Conservation (phyloP, 2,113 vertebrate species). For the Protobothrops mucrosquamatus region DNA sequence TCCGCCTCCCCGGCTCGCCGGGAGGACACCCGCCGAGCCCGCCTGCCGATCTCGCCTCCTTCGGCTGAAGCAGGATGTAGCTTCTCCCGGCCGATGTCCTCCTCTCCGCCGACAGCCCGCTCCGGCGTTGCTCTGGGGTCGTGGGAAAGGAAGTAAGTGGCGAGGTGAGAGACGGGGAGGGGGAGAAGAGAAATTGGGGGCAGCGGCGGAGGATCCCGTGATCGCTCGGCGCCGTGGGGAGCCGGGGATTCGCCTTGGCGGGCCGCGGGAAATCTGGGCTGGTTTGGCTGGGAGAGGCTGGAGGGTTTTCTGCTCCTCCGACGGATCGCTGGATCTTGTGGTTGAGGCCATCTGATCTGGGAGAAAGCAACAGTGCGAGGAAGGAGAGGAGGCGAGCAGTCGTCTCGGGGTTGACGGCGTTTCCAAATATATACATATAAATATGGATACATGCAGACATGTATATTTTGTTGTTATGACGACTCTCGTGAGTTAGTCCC, state of each 20-base stretch:
- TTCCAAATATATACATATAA: neutral
- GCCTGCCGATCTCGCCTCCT: neutral
- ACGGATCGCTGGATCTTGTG: neutral
- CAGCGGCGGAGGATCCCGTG: neutral
- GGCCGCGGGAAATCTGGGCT: neutral
- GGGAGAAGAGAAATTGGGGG: neutral
- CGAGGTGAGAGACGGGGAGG: neutral
- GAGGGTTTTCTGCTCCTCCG: fast-evolving
- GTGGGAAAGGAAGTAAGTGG: conserved; percentile 45
- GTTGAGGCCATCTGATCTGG: conserved; percentile 56
- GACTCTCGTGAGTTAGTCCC: neutral
- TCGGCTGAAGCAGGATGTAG: conserved; percentile 49
- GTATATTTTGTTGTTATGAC: neutral
- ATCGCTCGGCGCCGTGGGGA: neutral
- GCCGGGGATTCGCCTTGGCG: neutral
- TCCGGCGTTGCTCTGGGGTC: conserved; percentile 39
- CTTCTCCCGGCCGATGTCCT: conserved; percentile 4
- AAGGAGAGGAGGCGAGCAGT: neutral
- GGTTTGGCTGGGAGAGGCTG: neutral
- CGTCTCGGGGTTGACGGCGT: neutral
- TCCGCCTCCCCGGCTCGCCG: neutral
- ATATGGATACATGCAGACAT: neutral
- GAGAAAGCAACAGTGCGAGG: conserved; percentile 58
- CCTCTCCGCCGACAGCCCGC: conserved; percentile 36
- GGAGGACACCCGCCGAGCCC: conserved; percentile 20